Conservation (phyloP, 2,113 vertebrate species). For the Melanotaenia duboulayi region DNA sequence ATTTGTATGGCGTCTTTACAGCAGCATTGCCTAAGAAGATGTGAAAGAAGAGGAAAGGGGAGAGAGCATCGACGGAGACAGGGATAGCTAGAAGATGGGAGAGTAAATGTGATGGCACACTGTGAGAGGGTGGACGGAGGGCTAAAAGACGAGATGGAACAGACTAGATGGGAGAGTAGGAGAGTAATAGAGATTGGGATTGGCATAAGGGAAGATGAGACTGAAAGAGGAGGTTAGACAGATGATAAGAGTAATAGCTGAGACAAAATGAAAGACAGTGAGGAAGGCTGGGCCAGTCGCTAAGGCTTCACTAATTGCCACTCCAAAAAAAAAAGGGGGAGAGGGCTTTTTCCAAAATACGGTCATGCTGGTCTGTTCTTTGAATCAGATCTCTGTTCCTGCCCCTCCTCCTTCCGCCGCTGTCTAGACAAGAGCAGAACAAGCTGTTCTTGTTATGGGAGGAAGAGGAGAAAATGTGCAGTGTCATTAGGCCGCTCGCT, state of each 20-base stretch:
- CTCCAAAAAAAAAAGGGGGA: slow-evolving; percentile 80
- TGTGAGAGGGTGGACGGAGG: slow-evolving; percentile 39
- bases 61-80: slow-evolving; percentile 2
- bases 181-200: slow-evolving; percentile 48
- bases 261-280: slow-evolving; percentile 51
- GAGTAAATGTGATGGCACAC: slow-evolving; percentile 30
- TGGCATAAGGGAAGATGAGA: slow-evolving; percentile 49
- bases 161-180: slow-evolving; percentile 52
- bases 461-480: slow-evolving; percentile 73
- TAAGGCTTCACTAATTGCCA: slow-evolving; percentile 79
- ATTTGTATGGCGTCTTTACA: slow-evolving; percentile 26
- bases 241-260: slow-evolving; percentile 50
- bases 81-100: slow-evolving; percentile 22
- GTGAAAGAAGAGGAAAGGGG: background rate
- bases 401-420: slow-evolving; percentile 30
- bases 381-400: slow-evolving; percentile 66
- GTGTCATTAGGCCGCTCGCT: slow-evolving; percentile 66
- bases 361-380: slow-evolving; percentile 76
- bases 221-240: slow-evolving; percentile 44
- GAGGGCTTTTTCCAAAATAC: slow-evolving; percentile 72
- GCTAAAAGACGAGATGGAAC: slow-evolving; percentile 38
- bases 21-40: slow-evolving; percentile 22
- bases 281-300: slow-evolving; percentile 58
- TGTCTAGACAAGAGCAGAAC: slow-evolving; percentile 81
- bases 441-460: slow-evolving; percentile 76